Conservation (phyloP, 2,797 vertebrate species). For the Phataginus tetradactyla region DNA sequence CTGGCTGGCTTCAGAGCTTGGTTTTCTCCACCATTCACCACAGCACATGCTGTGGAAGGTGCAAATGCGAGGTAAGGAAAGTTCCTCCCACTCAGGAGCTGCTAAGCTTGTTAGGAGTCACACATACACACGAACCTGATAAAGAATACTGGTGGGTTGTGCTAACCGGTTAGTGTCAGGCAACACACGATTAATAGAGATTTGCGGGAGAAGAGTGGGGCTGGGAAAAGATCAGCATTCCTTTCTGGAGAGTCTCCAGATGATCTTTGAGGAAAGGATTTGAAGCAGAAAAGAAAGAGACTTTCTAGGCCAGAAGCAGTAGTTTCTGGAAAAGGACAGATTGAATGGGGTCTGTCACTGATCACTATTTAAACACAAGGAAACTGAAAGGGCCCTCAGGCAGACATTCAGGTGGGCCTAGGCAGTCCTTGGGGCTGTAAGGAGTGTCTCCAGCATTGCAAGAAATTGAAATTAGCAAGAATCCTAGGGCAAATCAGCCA, state of each 20-base stretch:
- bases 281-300: constrained; percentile 28
- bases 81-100: background rate
- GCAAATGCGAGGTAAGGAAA: background rate
- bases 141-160: background rate
- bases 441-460: background rate
- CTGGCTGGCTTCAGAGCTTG: background rate
- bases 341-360: background rate
- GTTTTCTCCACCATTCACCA: background rate
- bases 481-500: background rate
- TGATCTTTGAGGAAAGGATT: constrained; percentile 28
- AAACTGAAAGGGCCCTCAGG: background rate
- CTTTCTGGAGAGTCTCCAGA: background rate
- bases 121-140: too few species aligned
- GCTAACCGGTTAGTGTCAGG: background rate
- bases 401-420: background rate
- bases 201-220: background rate
- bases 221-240: background rate
- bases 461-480: background rate
- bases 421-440: background rate
- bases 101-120: background rate
- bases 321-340: constrained; percentile 28
- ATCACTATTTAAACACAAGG: background rate
- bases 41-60: background rate
- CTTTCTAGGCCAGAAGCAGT: background rate
- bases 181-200: background rate